phyloP scores from a whole-genome alignment of 2,797 vertebrate species.

The Paratrypauchen microcephalus region DNA sequence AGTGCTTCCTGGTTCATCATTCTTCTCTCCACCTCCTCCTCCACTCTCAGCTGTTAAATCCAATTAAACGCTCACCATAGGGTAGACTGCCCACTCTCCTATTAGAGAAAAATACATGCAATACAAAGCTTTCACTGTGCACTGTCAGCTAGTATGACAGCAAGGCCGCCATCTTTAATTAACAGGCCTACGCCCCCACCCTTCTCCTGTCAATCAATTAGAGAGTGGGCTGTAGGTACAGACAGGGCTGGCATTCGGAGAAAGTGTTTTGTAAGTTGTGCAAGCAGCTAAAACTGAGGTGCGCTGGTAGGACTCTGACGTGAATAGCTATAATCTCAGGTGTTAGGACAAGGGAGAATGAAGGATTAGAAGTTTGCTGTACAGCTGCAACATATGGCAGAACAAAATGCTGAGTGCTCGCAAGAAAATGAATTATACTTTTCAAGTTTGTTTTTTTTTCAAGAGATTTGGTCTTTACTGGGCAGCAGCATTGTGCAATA shows the following conservation, averaged over 20 bases:
- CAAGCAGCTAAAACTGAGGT: conserved; percentile 37
- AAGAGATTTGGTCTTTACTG: conserved; percentile 5
- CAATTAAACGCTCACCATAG: conserved; percentile 75
- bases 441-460: conserved; percentile 7
- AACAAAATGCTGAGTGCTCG: neutral
- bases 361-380: conserved; percentile 10
- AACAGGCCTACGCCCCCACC: conserved; percentile 72
- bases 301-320: conserved; percentile 35
- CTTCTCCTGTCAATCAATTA: conserved; percentile 71
- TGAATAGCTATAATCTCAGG: conserved; percentile 18
- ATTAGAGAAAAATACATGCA: conserved; percentile 74
- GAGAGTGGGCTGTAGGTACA: conserved; percentile 71
- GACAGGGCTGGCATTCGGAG: conserved; percentile 60
- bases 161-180: conserved; percentile 78
- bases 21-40: conserved; percentile 37
- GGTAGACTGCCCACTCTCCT: conserved; percentile 75
- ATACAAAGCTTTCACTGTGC: conserved; percentile 69
- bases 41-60: conserved; percentile 75
- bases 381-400: conserved; percentile 2
- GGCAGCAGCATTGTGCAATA: neutral
- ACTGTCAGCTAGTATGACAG: conserved; percentile 70
- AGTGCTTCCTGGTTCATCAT: conserved; percentile 2
- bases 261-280: conserved; percentile 53
- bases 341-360: conserved; percentile 9
- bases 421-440: neutral